phyloP scores from a whole-genome alignment of 2,113 vertebrate species.

The Suncus etruscus region DNA sequence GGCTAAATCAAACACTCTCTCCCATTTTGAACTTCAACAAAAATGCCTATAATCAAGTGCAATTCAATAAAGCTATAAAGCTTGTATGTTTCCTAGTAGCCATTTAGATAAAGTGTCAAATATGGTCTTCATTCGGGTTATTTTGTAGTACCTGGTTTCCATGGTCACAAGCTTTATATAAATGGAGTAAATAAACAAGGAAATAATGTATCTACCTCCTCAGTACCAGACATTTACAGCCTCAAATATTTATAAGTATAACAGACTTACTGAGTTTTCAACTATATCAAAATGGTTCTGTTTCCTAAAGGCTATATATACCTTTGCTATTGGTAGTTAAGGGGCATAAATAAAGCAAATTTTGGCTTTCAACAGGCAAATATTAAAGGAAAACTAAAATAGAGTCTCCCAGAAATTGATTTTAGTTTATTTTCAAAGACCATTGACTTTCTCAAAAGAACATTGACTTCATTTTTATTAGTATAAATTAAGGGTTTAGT shows the following conservation, averaged over 20 bases:
- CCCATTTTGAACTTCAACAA: slow-evolving; percentile 8
- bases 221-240: background rate
- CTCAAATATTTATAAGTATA: slow-evolving; percentile 54
- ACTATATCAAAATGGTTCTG: background rate
- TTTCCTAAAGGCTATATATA: slow-evolving; percentile 25
- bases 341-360: slow-evolving; percentile 31
- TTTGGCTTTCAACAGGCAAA: slow-evolving; percentile 32
- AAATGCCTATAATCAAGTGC: slow-evolving; percentile 36
- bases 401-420: background rate
- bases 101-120: slow-evolving; percentile 68
- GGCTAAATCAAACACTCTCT: slow-evolving; percentile 52
- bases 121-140: slow-evolving; percentile 30
- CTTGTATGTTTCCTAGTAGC: slow-evolving; percentile 21
- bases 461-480: background rate
- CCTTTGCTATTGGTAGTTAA: slow-evolving; percentile 17
- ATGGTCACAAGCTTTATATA: slow-evolving; percentile 65
- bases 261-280: slow-evolving; percentile 15
- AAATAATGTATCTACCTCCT: slow-evolving; percentile 26
- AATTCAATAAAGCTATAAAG: slow-evolving; percentile 47
- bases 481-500: background rate
- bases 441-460: slow-evolving; percentile 12
- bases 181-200: slow-evolving; percentile 63
- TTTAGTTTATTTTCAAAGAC: slow-evolving; percentile 41
- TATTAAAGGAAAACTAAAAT: slow-evolving; percentile 44
- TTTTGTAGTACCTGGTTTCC: slow-evolving; percentile 66